A percentile compares a stretch with the other conserved stretches of the same genome.
phyloP scores from a whole-genome alignment of 2,888 invertebrate species.

The Heliconius hortense region DNA sequence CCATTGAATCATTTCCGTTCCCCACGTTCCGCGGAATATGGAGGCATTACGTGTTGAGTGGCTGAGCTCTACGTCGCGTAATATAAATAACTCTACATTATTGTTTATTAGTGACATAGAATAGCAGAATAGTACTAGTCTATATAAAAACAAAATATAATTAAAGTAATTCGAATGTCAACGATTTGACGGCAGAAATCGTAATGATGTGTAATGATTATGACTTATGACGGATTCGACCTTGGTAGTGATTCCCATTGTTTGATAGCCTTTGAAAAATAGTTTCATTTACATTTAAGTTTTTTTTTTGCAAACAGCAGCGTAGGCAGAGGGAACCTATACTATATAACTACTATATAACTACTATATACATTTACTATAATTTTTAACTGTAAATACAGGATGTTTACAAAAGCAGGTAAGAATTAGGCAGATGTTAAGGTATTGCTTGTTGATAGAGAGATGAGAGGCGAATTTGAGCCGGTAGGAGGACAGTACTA shows the following conservation, averaged over 20 bases:
- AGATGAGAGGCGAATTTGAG: conserved; percentile 52
- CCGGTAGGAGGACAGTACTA: conserved; percentile 75
- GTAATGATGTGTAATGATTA: conserved; percentile 69
- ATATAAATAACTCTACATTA: not conserved
- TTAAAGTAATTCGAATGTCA: conserved; percentile 48
- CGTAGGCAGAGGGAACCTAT: no score
- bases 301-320: not conserved
- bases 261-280: conserved; percentile 56
- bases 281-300: conserved; percentile 27
- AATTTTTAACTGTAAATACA: conserved; percentile 25
- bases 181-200: conserved; percentile 52
- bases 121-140: not conserved
- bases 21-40: no score
- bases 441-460: conserved; percentile 57
- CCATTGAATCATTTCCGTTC: no score
- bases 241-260: conserved; percentile 75
- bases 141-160: conserved; percentile 39
- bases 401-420: conserved; percentile 46
- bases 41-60: no score
- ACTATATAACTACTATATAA: no score
- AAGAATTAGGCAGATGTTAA: conserved; percentile 63
- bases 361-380: conserved; percentile 9
- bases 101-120: not conserved
- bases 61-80: not conserved
- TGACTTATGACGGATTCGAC: conserved; percentile 64